Conservation (phyloP, 2,113 vertebrate genomes). For the Gopherus evgoodei region DNA sequence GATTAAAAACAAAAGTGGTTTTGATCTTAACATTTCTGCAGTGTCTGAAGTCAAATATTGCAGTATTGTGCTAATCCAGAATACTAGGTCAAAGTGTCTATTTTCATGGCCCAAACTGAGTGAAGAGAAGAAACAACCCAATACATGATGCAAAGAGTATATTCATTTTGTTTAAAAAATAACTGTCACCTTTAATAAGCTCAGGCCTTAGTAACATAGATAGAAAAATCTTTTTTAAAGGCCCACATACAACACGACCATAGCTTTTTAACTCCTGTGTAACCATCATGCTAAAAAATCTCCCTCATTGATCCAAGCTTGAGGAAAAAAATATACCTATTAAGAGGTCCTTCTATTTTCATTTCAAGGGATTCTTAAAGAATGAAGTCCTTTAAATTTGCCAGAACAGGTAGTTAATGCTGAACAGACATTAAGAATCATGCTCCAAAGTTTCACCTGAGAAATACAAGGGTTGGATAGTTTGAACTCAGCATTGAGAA, state of each 20-base stretch:
- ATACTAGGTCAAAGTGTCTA: background rate
- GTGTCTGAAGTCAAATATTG: background rate
- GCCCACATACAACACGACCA: too few relatives aligned
- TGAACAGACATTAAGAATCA: background rate
- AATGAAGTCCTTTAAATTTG: accelerated
- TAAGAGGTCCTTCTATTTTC: too few relatives aligned
- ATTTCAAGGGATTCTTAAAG: background rate
- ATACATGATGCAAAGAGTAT: too few relatives aligned
- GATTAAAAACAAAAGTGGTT: background rate
- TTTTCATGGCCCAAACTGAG: too few relatives aligned
- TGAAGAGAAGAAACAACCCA: background rate
- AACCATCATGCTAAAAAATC: background rate
- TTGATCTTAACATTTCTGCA: background rate
- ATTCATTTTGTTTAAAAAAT: too few relatives aligned
- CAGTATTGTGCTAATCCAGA: background rate
- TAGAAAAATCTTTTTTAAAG: too few relatives aligned
- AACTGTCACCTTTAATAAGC: too few relatives aligned
- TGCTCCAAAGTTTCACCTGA: too few relatives aligned
- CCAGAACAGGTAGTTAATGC: background rate
- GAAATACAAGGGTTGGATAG: background rate
- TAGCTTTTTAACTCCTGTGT: background rate
- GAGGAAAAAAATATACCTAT: background rate
- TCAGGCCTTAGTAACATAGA: too few relatives aligned
- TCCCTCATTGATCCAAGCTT: background rate
- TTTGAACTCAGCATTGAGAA: too few relatives aligned